phyloP scores from a whole-genome alignment of 2,888 invertebrate species.

The Leptopterna dolabrata region DNA sequence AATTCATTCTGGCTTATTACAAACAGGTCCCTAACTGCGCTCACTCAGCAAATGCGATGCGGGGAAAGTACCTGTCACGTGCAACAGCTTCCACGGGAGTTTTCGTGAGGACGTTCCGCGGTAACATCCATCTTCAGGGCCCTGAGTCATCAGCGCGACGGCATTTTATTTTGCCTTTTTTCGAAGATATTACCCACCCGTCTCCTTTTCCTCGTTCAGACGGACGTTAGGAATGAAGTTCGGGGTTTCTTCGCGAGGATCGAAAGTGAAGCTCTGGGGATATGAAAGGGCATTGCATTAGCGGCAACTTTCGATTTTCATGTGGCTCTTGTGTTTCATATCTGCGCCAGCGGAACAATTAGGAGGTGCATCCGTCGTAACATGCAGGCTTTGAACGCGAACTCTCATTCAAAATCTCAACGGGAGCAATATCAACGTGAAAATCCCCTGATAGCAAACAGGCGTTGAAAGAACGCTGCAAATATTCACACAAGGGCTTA shows the following conservation, averaged over 20 bases:
- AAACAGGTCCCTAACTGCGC: not conserved
- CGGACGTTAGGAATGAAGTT: not conserved
- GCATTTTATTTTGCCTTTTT: not conserved
- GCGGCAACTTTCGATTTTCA: not conserved
- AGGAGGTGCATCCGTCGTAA: no score
- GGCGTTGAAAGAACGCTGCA: no score
- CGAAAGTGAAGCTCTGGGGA: slow-evolving; percentile 12
- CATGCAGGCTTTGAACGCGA: no score
- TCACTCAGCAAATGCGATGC: not conserved
- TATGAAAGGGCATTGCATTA: slow-evolving; percentile 10
- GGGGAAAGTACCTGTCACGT: not conserved
- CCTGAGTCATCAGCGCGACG: not conserved
- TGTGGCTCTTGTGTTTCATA: not conserved
- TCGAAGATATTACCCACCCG: not conserved
- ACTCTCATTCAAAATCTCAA: no score
- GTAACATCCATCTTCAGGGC: not conserved
- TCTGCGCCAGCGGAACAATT: no score
- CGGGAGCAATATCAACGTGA: no score
- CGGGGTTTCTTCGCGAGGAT: not conserved
- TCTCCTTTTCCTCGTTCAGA: not conserved
- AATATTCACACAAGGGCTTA: no score
- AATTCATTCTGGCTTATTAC: no score
- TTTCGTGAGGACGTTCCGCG: not conserved
- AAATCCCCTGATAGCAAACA: no score
- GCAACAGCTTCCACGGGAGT: not conserved